These are phyloP conservation scores for Aotus griseimembra DNA, from an alignment of 2,797 vertebrate genomes.

Conservation along the genomic window DNA sequence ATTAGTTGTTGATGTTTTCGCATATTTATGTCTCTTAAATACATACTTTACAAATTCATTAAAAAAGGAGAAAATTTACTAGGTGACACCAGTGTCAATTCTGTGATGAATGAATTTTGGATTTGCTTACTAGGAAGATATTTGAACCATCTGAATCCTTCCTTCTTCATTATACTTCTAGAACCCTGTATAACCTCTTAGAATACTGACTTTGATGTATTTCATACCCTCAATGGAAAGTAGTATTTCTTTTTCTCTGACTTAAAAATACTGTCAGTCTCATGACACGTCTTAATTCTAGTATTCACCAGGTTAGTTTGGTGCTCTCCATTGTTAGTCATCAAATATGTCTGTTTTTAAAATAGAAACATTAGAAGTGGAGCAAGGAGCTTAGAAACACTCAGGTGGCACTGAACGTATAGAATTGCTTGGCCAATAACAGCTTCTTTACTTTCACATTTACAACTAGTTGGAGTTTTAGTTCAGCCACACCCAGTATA, in stretches of 20 bases:
- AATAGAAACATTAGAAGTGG: background rate
- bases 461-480: background rate
- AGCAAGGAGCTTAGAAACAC: background rate
- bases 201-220: background rate
- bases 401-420: background rate
- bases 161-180: background rate
- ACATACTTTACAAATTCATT: background rate
- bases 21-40: background rate
- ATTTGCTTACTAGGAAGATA: background rate
- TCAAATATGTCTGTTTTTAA: background rate
- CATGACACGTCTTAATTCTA: background rate
- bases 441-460: slow-evolving; percentile 12
- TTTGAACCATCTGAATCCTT: background rate
- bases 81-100: background rate
- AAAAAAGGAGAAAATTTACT: background rate
- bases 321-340: background rate
- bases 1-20: background rate
- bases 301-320: background rate
- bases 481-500: background rate
- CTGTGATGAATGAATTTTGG: slow-evolving; percentile 3
- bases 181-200: background rate
- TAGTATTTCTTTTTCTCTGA: slow-evolving; percentile 25
- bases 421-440: background rate
- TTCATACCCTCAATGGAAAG: background rate
- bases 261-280: background rate